Evolutionary conservation across 2,797 vertebrate genomes (phyloP).

Genomic region (Dermochelys coriacea): DNA sequence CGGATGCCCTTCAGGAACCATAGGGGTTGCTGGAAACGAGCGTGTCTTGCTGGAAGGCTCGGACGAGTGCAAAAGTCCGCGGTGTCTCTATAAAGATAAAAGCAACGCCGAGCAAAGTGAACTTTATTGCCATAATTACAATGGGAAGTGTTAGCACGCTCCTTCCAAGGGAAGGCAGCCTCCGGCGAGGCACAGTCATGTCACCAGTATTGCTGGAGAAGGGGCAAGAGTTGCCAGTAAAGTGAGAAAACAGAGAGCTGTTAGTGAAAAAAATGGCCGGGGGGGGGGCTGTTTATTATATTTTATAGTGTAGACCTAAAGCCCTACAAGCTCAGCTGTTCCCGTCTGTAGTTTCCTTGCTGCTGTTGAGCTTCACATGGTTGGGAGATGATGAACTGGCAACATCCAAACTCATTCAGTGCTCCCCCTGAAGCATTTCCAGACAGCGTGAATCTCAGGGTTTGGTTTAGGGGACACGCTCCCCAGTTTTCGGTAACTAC

Average conservation of each 20-base stretch:
- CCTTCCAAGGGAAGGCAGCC: neutral
- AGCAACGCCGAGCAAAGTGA: neutral
- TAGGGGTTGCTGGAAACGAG: neutral
- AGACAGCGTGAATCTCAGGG: neutral
- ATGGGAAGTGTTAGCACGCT: neutral
- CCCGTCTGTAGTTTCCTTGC: neutral
- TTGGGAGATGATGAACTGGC: neutral
- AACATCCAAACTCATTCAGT: neutral
- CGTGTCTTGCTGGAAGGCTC: neutral
- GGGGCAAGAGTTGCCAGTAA: neutral
- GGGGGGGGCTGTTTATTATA: neutral
- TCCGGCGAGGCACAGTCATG: neutral
- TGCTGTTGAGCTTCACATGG: neutral
- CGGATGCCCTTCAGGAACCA: neutral
- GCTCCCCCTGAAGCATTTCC: neutral
- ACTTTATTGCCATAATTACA: conserved; percentile 58
- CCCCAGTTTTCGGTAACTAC: neutral
- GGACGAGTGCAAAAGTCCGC: neutral
- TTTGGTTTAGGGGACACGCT: neutral
- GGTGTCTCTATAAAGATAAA: neutral
- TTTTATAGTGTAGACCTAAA: neutral
- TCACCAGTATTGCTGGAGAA: neutral
- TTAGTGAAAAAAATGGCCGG: neutral
- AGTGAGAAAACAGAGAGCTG: neutral
- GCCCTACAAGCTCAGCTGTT: neutral